Percentiles rank a stretch among this genome's conserved stretches.
These are phyloP conservation scores for Calcarius lapponicus DNA, from an alignment of 2,797 vertebrate species.

Conservation along the genomic window DNA sequence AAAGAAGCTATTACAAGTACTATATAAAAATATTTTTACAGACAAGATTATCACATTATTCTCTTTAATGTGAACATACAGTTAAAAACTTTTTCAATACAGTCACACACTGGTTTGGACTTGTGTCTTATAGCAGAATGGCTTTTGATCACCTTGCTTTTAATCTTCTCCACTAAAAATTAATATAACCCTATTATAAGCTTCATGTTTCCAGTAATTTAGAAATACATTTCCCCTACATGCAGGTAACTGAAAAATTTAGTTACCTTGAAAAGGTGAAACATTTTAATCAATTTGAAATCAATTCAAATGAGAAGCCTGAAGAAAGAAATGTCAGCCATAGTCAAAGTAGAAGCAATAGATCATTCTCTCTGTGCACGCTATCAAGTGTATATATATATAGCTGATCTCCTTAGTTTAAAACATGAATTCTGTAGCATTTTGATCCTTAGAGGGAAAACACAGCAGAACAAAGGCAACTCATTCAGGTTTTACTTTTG, in stretches of 20 bases:
- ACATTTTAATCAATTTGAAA: background rate
- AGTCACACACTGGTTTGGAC: background rate
- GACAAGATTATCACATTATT: background rate
- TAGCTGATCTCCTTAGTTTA: background rate
- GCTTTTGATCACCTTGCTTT: background rate
- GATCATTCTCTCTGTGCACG: background rate
- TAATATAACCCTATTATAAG: background rate
- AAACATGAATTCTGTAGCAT: background rate
- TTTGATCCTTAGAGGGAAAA: background rate
- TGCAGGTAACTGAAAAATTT: background rate
- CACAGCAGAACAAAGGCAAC: background rate
- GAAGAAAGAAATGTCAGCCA: background rate
- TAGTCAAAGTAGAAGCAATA: background rate
- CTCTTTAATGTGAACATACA: background rate
- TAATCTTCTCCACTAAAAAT: background rate
- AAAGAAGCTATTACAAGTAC: background rate
- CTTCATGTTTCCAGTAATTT: background rate
- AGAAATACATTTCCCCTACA: background rate
- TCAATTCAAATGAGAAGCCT: background rate
- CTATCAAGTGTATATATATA: background rate
- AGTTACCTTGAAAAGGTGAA: background rate
- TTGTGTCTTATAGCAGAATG: background rate
- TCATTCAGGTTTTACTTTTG: background rate
- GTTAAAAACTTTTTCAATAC: background rate
- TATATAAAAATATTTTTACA: background rate